phyloP scores from a whole-genome alignment of 2,888 invertebrate species.

The Conops quadrifasciatus region DNA sequence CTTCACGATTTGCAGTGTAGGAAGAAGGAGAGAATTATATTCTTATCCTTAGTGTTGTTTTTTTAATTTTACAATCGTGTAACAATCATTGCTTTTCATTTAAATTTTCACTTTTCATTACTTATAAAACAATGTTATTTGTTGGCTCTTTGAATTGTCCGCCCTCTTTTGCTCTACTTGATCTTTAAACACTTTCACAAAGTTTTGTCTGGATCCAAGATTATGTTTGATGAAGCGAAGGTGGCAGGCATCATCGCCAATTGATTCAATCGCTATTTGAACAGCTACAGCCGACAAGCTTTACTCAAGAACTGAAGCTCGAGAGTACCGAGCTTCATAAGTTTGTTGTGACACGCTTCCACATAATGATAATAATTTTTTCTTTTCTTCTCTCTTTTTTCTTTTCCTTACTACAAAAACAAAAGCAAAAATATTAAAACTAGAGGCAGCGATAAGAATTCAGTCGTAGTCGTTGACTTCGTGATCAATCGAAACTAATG shows the following conservation, averaged over 20 bases:
- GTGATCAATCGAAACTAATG: too few species aligned
- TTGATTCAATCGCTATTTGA: neutral
- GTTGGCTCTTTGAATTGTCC: neutral
- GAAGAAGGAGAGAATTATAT: neutral
- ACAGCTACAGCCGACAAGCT: conserved; percentile 2
- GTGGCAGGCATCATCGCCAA: too few species aligned
- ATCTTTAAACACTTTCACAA: conserved; percentile 15
- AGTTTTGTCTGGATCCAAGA: neutral
- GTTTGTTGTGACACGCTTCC: neutral
- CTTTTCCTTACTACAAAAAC: too few species aligned
- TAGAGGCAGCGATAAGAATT: neutral
- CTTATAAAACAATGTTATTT: neutral
- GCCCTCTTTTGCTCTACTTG: conserved; percentile 1
- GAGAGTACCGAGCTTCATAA: neutral
- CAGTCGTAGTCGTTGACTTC: too few species aligned
- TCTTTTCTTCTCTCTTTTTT: too few species aligned
- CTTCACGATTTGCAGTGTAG: neutral
- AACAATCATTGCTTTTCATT: neutral
- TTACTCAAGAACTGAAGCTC: neutral
- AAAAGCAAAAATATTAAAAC: too few species aligned
- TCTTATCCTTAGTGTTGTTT: neutral
- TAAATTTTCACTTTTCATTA: neutral
- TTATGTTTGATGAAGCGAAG: too few species aligned
- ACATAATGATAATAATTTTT: too few species aligned
- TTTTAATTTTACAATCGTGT: too few species aligned